Percentiles rank a stretch among this genome's conserved stretches.
Conservation (phyloP, 2,797 vertebrate genomes). For the Chlorospingus flavigularis region DNA sequence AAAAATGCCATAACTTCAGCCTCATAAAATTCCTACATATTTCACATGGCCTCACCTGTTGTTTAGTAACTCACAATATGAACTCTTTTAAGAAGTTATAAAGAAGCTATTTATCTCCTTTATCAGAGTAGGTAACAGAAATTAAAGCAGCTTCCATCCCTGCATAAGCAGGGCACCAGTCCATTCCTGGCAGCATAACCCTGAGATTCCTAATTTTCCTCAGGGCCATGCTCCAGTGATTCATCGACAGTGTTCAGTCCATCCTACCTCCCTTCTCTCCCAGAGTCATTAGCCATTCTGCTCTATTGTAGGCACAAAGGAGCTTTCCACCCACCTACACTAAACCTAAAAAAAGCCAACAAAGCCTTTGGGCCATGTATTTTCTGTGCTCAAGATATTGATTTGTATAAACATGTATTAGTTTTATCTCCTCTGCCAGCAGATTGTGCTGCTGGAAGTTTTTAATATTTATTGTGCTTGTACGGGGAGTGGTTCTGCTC, state of each 20-base stretch:
- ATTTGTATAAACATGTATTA: background rate
- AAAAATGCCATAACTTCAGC: background rate
- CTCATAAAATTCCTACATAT: background rate
- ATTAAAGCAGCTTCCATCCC: background rate
- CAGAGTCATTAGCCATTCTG: background rate
- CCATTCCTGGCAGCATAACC: background rate
- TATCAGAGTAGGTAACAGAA: background rate
- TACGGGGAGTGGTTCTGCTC: background rate
- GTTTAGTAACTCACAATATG: background rate
- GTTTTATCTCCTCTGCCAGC: background rate
- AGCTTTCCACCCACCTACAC: background rate
- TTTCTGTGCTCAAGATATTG: background rate
- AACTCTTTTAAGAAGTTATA: background rate
- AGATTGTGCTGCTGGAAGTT: background rate
- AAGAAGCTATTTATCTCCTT: background rate
- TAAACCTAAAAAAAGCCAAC: background rate
- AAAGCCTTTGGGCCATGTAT: background rate
- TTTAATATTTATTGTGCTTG: background rate
- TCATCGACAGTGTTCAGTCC: background rate
- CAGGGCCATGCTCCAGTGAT: background rate
- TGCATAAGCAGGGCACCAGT: background rate
- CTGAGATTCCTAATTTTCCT: background rate
- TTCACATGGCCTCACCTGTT: background rate
- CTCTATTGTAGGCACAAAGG: background rate
- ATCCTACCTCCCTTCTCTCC: background rate